Percentiles rank a stretch among this genome's conserved stretches.
Conservation (phyloP, 2,113 vertebrate genomes). For the Felis chaus region DNA sequence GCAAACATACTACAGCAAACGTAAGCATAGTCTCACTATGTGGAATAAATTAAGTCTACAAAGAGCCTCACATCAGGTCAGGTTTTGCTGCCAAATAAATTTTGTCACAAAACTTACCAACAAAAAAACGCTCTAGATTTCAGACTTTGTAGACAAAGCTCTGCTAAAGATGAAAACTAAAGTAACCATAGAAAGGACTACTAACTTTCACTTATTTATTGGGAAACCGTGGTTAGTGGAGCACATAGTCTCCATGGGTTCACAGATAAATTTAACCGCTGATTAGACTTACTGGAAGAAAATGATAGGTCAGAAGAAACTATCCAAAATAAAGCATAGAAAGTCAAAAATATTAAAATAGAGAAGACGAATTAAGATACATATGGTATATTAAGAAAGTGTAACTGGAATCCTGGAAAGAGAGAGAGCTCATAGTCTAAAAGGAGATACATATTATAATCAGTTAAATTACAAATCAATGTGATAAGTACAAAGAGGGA, state of each 20-base stretch:
- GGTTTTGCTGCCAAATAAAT: constrained; percentile 4
- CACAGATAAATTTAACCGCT: not conserved
- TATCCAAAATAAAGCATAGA: not conserved
- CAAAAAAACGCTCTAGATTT: not conserved
- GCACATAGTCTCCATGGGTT: not conserved
- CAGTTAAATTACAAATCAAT: not conserved
- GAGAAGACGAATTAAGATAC: not conserved
- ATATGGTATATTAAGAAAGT: not conserved
- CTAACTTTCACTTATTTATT: not conserved
- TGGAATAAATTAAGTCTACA: not conserved
- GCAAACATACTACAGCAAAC: not conserved
- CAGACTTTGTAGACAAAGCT: not conserved
- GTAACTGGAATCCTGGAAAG: not conserved
- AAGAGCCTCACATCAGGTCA: not conserved
- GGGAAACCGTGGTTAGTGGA: not conserved
- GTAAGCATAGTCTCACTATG: not conserved
- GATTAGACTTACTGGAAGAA: not conserved
- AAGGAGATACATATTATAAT: not conserved
- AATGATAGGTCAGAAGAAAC: not conserved
- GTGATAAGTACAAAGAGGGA: not conserved
- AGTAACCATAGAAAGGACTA: not conserved
- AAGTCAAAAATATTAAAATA: not conserved
- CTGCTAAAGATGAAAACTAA: not conserved
- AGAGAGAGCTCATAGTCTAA: not conserved
- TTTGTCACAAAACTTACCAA: not conserved